Conservation (phyloP, 2,888 invertebrate genomes). For the Tenthredo notha region DNA sequence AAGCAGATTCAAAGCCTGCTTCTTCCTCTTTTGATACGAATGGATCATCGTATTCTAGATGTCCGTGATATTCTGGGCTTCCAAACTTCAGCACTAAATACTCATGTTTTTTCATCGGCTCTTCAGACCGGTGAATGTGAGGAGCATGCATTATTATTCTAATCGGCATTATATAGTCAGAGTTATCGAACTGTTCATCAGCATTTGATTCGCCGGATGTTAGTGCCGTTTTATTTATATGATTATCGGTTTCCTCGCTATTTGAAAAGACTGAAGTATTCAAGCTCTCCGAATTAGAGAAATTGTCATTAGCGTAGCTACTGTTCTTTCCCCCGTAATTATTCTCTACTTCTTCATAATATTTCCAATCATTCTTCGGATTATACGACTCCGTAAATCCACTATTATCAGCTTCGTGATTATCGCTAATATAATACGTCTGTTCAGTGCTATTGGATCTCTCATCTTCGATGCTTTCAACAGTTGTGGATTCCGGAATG, state of each 20-base stretch:
- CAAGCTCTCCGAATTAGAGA: not conserved
- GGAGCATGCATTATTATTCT: conserved; percentile 73
- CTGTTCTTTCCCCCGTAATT: not conserved
- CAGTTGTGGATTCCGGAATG: not conserved
- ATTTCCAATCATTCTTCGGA: not conserved
- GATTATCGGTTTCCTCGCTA: not conserved
- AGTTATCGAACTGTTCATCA: conserved; percentile 33
- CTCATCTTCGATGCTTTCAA: not conserved
- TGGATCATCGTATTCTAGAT: conserved; percentile 60
- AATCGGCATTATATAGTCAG: conserved; percentile 63
- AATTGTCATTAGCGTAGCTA: not conserved
- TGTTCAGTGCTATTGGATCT: not conserved
- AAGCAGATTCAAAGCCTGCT: not conserved
- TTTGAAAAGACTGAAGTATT: not conserved
- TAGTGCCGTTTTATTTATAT: not conserved
- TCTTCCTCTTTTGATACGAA: not conserved
- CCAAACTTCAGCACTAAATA: conserved; percentile 69
- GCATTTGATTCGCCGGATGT: not conserved
- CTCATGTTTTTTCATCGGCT: conserved; percentile 66
- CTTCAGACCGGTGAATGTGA: conserved; percentile 67
- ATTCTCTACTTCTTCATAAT: not conserved
- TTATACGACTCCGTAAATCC: not conserved
- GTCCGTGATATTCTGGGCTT: conserved; percentile 68
- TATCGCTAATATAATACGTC: not conserved
- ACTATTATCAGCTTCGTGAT: not conserved